Evolutionary conservation across 2,113 vertebrate species (phyloP).

Genomic region (Melanerpes formicivorus): DNA sequence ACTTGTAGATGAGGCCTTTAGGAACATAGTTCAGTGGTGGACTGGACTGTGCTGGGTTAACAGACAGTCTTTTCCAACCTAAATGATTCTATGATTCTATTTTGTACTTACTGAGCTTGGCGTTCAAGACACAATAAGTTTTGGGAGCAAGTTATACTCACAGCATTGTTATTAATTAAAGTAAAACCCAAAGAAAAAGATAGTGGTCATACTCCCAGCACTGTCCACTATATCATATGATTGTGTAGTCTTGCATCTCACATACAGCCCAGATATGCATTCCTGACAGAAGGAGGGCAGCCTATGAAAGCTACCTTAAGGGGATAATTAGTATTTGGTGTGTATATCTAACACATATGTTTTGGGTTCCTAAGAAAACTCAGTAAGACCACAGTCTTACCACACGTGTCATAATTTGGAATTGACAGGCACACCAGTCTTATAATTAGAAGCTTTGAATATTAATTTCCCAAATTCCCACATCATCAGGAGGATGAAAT

Average conservation of each 20-base stretch:
- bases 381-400: background rate
- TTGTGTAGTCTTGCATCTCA: background rate
- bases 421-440: background rate
- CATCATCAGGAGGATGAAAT: background rate
- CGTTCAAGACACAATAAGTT: background rate
- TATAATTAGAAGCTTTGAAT: constrained; percentile 22
- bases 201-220: accelerated
- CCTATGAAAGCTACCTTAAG: background rate
- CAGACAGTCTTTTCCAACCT: background rate
- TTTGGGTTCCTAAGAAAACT: constrained; percentile 17
- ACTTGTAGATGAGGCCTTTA: background rate
- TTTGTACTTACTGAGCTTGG: background rate
- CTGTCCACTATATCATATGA: background rate
- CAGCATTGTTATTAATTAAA: background rate
- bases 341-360: background rate
- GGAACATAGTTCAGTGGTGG: background rate
- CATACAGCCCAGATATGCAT: background rate
- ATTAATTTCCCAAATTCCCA: constrained; percentile 24
- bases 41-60: background rate
- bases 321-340: background rate
- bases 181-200: background rate
- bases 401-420: background rate
- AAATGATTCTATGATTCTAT: background rate
- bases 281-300: background rate
- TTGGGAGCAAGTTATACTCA: background rate